phyloP scores from a whole-genome alignment of 2,888 invertebrate species.

The Fragum fragum region DNA sequence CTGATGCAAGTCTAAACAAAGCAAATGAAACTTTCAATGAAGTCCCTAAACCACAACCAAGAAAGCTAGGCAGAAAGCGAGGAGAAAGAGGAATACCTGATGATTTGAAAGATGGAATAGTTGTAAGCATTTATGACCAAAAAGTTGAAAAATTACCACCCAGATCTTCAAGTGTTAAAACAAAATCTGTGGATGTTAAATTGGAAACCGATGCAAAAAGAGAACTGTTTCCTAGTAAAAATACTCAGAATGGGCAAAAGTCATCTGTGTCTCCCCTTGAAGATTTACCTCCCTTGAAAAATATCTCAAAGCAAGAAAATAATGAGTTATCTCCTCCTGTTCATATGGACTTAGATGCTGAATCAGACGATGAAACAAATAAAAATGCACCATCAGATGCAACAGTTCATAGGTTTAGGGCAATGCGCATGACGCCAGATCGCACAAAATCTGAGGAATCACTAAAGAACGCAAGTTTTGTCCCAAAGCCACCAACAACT shows the following conservation, averaged over 20 bases:
- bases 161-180: slow-evolving; percentile 33
- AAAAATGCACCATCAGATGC: slow-evolving; percentile 74
- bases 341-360: slow-evolving; percentile 69
- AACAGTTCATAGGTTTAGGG: slow-evolving; percentile 74
- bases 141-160: slow-evolving; percentile 60
- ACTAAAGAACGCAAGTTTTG: slow-evolving; percentile 76
- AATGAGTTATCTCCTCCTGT: slow-evolving; percentile 63
- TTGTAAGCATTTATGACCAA: slow-evolving; percentile 65
- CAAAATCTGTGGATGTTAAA: slow-evolving; percentile 29
- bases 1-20: background rate
- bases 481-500: slow-evolving; percentile 80
- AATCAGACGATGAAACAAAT: slow-evolving; percentile 58
- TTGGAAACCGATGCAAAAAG: slow-evolving; percentile 40
- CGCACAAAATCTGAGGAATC: slow-evolving; percentile 73
- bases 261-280: slow-evolving; percentile 33
- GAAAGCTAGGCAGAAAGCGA: slow-evolving; percentile 41
- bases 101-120: slow-evolving; percentile 47
- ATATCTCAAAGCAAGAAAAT: slow-evolving; percentile 39
- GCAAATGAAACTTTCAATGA: background rate
- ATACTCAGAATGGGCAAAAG: slow-evolving; percentile 10
- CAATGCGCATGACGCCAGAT: slow-evolving; percentile 77
- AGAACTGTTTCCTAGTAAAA: slow-evolving; percentile 47
- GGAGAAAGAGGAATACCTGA: slow-evolving; percentile 40
- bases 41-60: slow-evolving; percentile 60
- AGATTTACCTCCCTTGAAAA: slow-evolving; percentile 47